These are phyloP conservation scores for Hydroisotoma schaefferi DNA, from an alignment of 2,888 invertebrate species.

Conservation along the genomic window DNA sequence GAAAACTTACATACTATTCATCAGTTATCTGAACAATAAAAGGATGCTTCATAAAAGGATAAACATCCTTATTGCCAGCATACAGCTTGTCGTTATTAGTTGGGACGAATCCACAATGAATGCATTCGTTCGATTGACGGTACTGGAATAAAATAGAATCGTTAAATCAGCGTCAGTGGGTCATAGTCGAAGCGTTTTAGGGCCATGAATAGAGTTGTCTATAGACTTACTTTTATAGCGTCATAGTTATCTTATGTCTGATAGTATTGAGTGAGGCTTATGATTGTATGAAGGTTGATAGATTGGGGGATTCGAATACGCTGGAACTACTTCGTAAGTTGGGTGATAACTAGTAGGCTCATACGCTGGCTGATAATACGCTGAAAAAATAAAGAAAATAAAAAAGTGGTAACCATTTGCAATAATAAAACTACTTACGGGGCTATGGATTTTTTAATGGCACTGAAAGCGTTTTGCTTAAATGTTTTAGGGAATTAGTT, in stretches of 20 bases:
- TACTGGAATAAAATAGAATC: constrained; percentile 26
- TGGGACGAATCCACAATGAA: constrained; percentile 40
- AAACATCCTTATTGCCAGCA: constrained; percentile 28
- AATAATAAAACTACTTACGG: neutral
- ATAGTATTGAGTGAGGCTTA: constrained; percentile 35
- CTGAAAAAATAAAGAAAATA: constrained; percentile 16
- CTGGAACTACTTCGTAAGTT: constrained; percentile 13
- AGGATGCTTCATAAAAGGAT: constrained; percentile 35
- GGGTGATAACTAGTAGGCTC: constrained; percentile 21
- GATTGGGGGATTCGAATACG: constrained; percentile 2
- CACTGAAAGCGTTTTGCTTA: neutral
- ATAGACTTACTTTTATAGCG: constrained; percentile 38
- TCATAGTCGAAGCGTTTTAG: too few species aligned
- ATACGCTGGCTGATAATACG: constrained; percentile 20
- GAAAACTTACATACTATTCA: constrained; percentile 38
- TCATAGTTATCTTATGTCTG: constrained; percentile 42
- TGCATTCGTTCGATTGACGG: constrained; percentile 34
- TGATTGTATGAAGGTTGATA: constrained; percentile 18
- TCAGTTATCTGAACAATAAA: constrained; percentile 43
- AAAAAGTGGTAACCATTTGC: neutral
- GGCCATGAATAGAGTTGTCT: neutral
- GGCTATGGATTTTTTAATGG: neutral
- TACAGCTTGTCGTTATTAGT: constrained; percentile 39
- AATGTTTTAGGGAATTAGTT: too few species aligned
- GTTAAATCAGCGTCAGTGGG: neutral